Conservation (phyloP, 2,888 invertebrate genomes). For the Xestia xanthographa region DNA sequence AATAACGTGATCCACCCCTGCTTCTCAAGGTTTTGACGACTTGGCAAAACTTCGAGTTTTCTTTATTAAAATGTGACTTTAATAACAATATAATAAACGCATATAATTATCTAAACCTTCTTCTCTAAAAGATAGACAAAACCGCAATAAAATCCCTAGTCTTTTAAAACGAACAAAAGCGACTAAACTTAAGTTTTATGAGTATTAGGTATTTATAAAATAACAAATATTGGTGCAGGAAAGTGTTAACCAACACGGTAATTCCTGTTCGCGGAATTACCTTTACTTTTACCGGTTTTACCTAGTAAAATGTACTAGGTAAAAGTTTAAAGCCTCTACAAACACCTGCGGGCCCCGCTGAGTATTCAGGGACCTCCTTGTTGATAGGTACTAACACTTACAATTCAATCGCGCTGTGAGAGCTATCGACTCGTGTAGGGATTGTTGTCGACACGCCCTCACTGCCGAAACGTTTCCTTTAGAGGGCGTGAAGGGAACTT, state of each 20-base stretch:
- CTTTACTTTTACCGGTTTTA: no score
- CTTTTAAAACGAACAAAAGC: background rate
- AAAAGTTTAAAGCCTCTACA: constrained; percentile 45
- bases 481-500: constrained; percentile 36
- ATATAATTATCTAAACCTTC: background rate
- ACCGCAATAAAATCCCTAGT: background rate
- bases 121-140: background rate
- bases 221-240: background rate
- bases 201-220: constrained; percentile 15
- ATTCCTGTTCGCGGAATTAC: constrained; percentile 19
- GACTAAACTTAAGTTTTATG: background rate
- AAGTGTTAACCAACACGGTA: constrained; percentile 11
- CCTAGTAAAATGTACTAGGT: no score
- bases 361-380: constrained; percentile 48
- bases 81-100: background rate
- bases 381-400: constrained; percentile 65
- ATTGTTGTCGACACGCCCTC: constrained; percentile 59
- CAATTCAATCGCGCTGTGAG: constrained; percentile 63
- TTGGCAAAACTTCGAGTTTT: background rate
- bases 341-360: constrained; percentile 29
- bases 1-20: background rate
- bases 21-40: background rate
- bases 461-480: constrained; percentile 51
- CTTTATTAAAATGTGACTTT: background rate
- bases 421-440: constrained; percentile 60